A percentile compares a stretch with the other conserved stretches of the same genome.
Evolutionary conservation across 2,888 invertebrate species (phyloP).

Genomic region (Cistogaster globosa): DNA sequence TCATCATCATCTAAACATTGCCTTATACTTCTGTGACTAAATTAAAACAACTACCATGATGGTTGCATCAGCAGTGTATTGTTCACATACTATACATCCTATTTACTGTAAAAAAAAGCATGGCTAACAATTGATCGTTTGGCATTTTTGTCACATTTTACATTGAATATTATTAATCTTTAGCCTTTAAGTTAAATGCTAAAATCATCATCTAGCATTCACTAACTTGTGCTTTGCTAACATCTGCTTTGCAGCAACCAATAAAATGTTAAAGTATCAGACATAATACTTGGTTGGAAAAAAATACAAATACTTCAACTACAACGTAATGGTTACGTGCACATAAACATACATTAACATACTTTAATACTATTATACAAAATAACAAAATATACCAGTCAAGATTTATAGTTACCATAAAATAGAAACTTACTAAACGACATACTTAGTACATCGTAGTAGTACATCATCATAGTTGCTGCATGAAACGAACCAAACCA

Average conservation of each 20-base stretch:
- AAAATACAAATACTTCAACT: constrained; percentile 11
- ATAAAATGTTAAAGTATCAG: constrained; percentile 36
- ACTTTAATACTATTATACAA: constrained; percentile 58
- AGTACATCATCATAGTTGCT: constrained; percentile 58
- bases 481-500: constrained; percentile 62
- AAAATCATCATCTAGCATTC: constrained; percentile 51
- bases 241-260: constrained; percentile 42
- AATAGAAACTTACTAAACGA: constrained; percentile 49
- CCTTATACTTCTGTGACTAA: constrained; percentile 21
- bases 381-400: constrained; percentile 46
- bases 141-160: constrained; percentile 26
- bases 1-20: constrained; percentile 39
- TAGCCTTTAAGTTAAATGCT: constrained; percentile 36
- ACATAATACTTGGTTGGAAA: constrained; percentile 15
- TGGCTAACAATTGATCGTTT: constrained; percentile 56
- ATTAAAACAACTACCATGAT: constrained; percentile 34
- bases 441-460: constrained; percentile 57
- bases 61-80: background rate
- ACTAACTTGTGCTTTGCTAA: constrained; percentile 20
- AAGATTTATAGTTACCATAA: constrained; percentile 34
- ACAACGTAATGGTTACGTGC: constrained; percentile 26
- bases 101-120: constrained; percentile 34
- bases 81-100: background rate
- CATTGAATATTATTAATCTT: constrained; percentile 16
- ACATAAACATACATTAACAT: background rate